A percentile compares a stretch with the other conserved stretches of the same genome.
These are phyloP conservation scores for Arvicola amphibius DNA, from an alignment of 2,797 vertebrate genomes.

Conservation along the genomic window DNA sequence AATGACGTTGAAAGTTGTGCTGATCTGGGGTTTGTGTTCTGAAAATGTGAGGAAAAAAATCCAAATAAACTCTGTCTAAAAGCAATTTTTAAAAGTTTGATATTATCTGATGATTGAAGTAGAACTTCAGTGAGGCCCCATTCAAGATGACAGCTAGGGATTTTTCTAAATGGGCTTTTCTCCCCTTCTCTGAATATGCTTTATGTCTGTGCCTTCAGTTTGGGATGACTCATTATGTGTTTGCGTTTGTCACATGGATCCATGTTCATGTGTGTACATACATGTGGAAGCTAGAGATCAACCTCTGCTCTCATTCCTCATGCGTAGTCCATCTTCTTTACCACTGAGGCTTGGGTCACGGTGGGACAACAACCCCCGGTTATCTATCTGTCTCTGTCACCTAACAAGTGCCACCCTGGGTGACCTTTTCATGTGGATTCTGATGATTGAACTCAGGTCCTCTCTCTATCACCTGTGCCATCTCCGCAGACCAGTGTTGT, in stretches of 20 bases:
- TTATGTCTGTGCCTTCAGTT: neutral
- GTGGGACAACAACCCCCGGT: neutral
- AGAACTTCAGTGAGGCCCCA: neutral
- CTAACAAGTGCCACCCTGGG: neutral
- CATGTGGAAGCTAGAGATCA: neutral
- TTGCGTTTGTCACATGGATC: neutral
- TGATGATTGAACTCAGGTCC: neutral
- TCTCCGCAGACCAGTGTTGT: neutral
- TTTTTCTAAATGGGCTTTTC: neutral
- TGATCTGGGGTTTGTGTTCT: neutral
- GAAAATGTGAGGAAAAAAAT: neutral
- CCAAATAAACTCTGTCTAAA: neutral
- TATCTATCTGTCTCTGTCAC: neutral
- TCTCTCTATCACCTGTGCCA: neutral
- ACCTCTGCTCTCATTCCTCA: neutral
- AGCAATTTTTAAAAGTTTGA: neutral
- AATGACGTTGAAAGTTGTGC: conserved; percentile 35
- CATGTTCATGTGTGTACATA: neutral
- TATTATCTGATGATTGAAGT: conserved; percentile 8
- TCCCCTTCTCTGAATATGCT: conserved; percentile 33
- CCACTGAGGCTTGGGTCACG: neutral
- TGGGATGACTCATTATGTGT: neutral
- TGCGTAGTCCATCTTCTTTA: neutral
- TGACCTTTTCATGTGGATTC: neutral
- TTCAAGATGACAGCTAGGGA: neutral